Percentiles rank a stretch among this genome's conserved stretches.
These are phyloP conservation scores for Stenoptilia bipunctidactyla DNA, from an alignment of 2,888 invertebrate species.

Conservation along the genomic window DNA sequence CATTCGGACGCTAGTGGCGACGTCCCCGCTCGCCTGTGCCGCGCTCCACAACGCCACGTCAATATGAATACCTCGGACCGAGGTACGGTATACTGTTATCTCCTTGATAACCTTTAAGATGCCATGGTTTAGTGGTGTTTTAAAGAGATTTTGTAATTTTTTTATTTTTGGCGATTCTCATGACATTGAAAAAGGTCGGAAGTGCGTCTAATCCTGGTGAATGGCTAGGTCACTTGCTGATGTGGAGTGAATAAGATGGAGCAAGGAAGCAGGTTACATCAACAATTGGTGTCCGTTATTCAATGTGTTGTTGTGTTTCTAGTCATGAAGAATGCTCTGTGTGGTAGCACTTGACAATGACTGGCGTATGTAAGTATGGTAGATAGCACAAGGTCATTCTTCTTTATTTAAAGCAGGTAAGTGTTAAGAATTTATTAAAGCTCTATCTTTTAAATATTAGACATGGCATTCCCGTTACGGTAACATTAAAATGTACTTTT, in stretches of 20 bases:
- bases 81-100: constrained; percentile 30
- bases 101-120: no score
- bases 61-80: constrained; percentile 61
- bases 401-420: no score
- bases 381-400: constrained; percentile 14
- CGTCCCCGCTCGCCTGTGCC: constrained; percentile 56
- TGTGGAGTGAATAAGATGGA: constrained; percentile 31
- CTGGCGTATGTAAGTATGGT: constrained; percentile 35
- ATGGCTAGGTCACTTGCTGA: constrained; percentile 42
- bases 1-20: constrained; percentile 65
- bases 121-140: no score
- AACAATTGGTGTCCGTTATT: constrained; percentile 33
- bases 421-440: no score
- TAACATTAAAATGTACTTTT: no score
- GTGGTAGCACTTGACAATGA: constrained; percentile 5
- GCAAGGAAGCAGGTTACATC: constrained; percentile 34
- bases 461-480: no score
- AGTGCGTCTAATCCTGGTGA: constrained; percentile 47
- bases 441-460: no score
- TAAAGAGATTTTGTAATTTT: not conserved
- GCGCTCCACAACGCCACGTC: constrained; percentile 39
- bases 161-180: constrained; percentile 18
- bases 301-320: constrained; percentile 27
- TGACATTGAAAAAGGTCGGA: constrained; percentile 47
- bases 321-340: constrained; percentile 12